phyloP scores from a whole-genome alignment of 2,797 vertebrate species.

The Coilia nasus region DNA sequence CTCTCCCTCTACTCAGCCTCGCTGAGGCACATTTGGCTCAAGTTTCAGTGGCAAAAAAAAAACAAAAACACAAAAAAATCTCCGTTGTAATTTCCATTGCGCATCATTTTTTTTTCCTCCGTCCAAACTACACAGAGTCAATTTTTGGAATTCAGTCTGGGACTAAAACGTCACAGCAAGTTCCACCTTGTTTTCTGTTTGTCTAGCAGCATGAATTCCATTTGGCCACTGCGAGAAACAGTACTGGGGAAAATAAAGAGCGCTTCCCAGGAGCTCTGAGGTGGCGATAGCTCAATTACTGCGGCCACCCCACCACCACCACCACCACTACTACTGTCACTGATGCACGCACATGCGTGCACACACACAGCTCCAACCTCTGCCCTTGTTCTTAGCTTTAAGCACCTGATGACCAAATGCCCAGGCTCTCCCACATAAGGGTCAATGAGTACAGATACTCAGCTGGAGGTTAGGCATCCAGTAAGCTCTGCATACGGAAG shows the following conservation, averaged over 20 bases:
- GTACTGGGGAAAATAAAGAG: slow-evolving; percentile 78
- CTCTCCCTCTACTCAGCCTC: slow-evolving; percentile 93
- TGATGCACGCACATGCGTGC: background rate
- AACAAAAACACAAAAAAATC: slow-evolving; percentile 34
- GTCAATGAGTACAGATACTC: slow-evolving; percentile 83
- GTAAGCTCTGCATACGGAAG: slow-evolving; percentile 59
- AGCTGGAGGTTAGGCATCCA: slow-evolving; percentile 54
- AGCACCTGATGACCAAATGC: slow-evolving; percentile 85
- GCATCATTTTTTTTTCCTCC: slow-evolving; percentile 66
- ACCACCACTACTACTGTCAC: slow-evolving; percentile 43
- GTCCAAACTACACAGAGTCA: slow-evolving; percentile 91
- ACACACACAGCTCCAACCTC: slow-evolving; percentile 55
- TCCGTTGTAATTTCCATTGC: slow-evolving; percentile 25
- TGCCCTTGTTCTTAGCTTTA: slow-evolving; percentile 44
- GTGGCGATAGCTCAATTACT: background rate
- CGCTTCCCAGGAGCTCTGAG: slow-evolving; percentile 9
- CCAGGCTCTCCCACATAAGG: slow-evolving; percentile 82
- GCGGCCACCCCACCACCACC: slow-evolving; percentile 57
- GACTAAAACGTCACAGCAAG: slow-evolving; percentile 99
- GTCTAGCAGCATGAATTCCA: slow-evolving; percentile 99
- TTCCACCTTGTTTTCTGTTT: slow-evolving; percentile 74
- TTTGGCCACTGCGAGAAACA: slow-evolving; percentile 99
- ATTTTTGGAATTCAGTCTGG: slow-evolving; percentile 99
- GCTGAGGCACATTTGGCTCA: slow-evolving; percentile 99
- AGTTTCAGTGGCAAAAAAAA: slow-evolving; percentile 97